Base-by-base conservation (phyloP, 2,797 vertebrate species). In the Alcedo atthis region DNA sequence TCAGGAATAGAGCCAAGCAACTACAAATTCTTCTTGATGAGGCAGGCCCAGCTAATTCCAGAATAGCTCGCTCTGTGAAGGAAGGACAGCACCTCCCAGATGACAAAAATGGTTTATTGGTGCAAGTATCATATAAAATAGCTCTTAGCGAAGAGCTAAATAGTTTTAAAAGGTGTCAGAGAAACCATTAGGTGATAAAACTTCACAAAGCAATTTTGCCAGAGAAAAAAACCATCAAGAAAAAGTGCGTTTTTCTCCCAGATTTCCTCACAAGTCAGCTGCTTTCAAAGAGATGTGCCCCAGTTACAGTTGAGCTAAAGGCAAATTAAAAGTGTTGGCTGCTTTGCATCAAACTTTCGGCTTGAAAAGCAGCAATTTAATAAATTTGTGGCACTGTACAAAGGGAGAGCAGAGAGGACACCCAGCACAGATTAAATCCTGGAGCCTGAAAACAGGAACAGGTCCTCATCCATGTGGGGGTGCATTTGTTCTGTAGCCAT, bases 111-210 rank as follows among this genome's bases (percentile, higher is more conserved):
- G 33, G 61, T 93, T 91, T 90, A 90, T 53, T 42, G 68, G 75
- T 75, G 64, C 73, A 78, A 58, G 64, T 58, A 30, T 89, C 58
- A n/a, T 40, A 85, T 82, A 89, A 94, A 94, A 81, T 17, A 83
- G 69, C 70, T 90, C 90, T 69, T 54, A 37, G 79, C 92, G 85
- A 87, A 82, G 46, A 89, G 40, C 73, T 87, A 81, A 90, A 81
- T 66, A 71, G 55, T 89, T 93, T 94, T 78, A 89, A 92, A 94
- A 87, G 51, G 58, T 95, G 90, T 76, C 77, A 91, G 79, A 87
- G 76, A 94, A 95, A 73, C 82, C 76, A 94, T 85, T 85, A 78
- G 42, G 79, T 2, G 4, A 80, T 90, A 87, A 95, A 95, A 95
- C 85, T 87, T 80, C 86, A 87, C 81, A 71, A 79, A 93, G 84